Evolutionary conservation across 2,113 vertebrate species (phyloP), one percentile per base, ranked within the genome.

Genomic region (Hemibagrus wyckioides): DNA sequence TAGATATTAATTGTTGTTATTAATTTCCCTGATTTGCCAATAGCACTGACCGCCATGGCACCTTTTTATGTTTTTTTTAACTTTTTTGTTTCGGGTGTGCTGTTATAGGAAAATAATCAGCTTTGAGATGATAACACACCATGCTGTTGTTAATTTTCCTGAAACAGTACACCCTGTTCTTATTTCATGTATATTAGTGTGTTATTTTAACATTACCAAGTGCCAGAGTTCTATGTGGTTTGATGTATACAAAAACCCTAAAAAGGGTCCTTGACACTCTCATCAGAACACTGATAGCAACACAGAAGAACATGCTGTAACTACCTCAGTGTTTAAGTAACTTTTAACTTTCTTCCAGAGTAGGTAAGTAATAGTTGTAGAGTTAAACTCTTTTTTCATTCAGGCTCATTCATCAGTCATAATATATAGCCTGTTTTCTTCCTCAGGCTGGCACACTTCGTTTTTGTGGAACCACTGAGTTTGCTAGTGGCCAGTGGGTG

Each of bases 401-500:
- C 39, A 67, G 30, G 3, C 0, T 63, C 19, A 59, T 88, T 81
- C 39, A 36, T 80, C 23, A 17, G 33, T 6, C 52, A 1, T 44
- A 33, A 56, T 33, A 39, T 41, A 48, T 80, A 33, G 52, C 25
- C 21, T 30, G 21, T 54, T 86, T 36, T 88, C 75, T 67, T 84
- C 65, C 81, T 75, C 91, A 98, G 97, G 92, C 90, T 0, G 97
- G 97, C 33, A 97, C 97, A 0, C 93, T 98, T 86, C 95, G 97
- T 80, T 98, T 98, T 86, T 97, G 97, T 4, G 97, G 97, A 19
- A 97, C 97, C 1, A 98, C 97, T 0, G 97, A 97, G 93, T 98
- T 98, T 6, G 97, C 97, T 90, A 98, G 97, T 0, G 97, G 97
- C 23, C 97, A 98, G 95, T 98, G 97, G 97, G 96, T 97, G 0